These are phyloP conservation scores for Synergus umbraculus DNA, from an alignment of 2,888 invertebrate genomes.

Conservation along the genomic window DNA sequence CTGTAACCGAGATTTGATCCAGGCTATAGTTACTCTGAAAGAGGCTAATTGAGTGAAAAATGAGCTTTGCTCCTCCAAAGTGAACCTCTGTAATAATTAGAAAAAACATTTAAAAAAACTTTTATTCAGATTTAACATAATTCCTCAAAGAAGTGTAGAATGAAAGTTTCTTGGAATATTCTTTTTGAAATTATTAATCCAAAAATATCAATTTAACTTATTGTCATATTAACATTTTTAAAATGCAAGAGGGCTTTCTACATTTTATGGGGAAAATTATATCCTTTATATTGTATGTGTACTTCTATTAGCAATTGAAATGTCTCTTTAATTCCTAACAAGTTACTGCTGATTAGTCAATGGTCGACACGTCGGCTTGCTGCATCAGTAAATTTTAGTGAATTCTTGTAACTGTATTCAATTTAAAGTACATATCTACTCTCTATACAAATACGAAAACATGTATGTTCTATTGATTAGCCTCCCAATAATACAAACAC, in stretches of 20 bases:
- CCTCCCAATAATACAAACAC: conserved; percentile 1
- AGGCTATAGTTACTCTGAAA: not conserved
- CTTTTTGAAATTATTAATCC: not conserved
- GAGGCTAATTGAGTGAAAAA: conserved; percentile 16
- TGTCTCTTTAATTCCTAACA: conserved; percentile 55
- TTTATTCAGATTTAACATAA: no score
- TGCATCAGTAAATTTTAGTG: conserved; percentile 29
- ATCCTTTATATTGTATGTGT: conserved; percentile 7
- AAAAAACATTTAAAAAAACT: not conserved
- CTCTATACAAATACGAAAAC: not conserved
- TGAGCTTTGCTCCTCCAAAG: not conserved
- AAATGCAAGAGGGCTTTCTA: not conserved
- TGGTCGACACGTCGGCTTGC: conserved; percentile 25
- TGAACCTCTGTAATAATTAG: not conserved
- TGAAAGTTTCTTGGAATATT: not conserved
- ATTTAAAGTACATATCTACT: conserved; percentile 4
- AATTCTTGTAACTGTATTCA: conserved; percentile 24
- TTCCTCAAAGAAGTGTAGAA: not conserved
- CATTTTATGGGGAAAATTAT: conserved; percentile 3
- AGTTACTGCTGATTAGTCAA: conserved; percentile 48
- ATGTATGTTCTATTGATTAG: not conserved
- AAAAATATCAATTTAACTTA: not conserved
- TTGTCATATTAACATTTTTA: not conserved
- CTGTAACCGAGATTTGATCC: conserved; percentile 18
- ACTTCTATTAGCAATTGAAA: conserved; percentile 57